Evolutionary conservation across 2,888 invertebrate genomes (phyloP).

Genomic region (Drosophila eohydei): DNA sequence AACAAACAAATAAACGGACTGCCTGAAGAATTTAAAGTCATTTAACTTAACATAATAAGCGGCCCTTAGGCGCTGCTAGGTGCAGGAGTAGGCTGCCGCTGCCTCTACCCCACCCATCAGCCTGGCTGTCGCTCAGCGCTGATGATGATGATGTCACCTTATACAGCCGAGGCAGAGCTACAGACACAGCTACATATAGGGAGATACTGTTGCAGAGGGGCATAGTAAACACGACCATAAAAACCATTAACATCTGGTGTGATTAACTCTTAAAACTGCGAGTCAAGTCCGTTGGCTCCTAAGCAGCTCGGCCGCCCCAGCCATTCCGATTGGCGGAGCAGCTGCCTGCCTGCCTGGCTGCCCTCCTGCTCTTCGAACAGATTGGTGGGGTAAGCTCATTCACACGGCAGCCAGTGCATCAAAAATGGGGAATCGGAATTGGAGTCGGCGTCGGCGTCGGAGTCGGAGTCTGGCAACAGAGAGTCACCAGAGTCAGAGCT

Average conservation of each 20-base stretch:
- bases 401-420: conserved; percentile 74
- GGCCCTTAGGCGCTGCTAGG: conserved; percentile 23
- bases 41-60: conserved; percentile 61
- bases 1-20: conserved; percentile 54
- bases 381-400: conserved; percentile 57
- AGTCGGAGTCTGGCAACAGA: conserved; percentile 36
- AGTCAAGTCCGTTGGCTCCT: conserved; percentile 57
- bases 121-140: conserved; percentile 39
- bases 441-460: conserved; percentile 22
- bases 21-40: conserved; percentile 57
- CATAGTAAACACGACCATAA: conserved; percentile 78
- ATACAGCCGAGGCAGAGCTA: conserved; percentile 20
- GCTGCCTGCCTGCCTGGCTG: conserved; percentile 33
- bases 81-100: conserved; percentile 25
- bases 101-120: neutral
- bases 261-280: conserved; percentile 81
- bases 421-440: conserved; percentile 42
- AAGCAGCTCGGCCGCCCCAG: conserved; percentile 51
- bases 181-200: conserved; percentile 24
- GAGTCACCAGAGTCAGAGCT: conserved; percentile 33
- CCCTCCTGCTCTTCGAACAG: neutral
- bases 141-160: conserved; percentile 49
- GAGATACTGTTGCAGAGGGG: conserved; percentile 18
- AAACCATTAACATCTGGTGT: conserved; percentile 84
- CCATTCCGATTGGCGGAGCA: conserved; percentile 51